A percentile compares a stretch with the other conserved stretches of the same genome.
These are phyloP conservation scores for Nephotettix cincticeps DNA, from an alignment of 1,140 invertebrate genomes.

Conservation along the genomic window DNA sequence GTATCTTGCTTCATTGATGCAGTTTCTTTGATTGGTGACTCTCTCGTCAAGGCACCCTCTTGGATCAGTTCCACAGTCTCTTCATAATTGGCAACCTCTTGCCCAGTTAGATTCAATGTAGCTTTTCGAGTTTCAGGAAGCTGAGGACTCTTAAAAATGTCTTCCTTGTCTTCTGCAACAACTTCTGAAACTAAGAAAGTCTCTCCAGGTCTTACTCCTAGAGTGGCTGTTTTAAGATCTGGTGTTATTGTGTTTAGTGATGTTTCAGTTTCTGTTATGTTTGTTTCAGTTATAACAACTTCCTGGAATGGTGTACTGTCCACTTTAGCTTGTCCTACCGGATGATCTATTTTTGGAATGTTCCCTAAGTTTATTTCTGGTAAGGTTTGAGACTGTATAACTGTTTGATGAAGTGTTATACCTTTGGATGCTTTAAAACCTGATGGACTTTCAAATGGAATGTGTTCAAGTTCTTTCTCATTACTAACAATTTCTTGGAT, in stretches of 20 bases:
- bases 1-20: slow-evolving; percentile 44
- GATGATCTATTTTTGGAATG: slow-evolving; percentile 46
- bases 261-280: slow-evolving; percentile 46
- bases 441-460: slow-evolving; percentile 44
- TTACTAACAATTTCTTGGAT: slow-evolving; percentile 54
- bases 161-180: slow-evolving; percentile 51
- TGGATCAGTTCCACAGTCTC: slow-evolving; percentile 40
- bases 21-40: slow-evolving; percentile 36
- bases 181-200: slow-evolving; percentile 51
- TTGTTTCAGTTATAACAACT: slow-evolving; percentile 48
- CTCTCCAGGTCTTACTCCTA: slow-evolving; percentile 52
- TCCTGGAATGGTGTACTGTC: slow-evolving; percentile 54
- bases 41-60: slow-evolving; percentile 36
- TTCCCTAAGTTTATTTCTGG: slow-evolving; percentile 49
- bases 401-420: slow-evolving; percentile 52
- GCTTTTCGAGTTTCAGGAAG: slow-evolving; percentile 39
- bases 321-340: slow-evolving; percentile 51
- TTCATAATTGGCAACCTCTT: slow-evolving; percentile 42
- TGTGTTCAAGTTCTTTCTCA: slow-evolving; percentile 55
- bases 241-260: slow-evolving; percentile 50
- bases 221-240: slow-evolving; percentile 49
- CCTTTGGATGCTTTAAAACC: slow-evolving; percentile 47
- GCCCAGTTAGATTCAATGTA: slow-evolving; percentile 44
- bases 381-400: slow-evolving; percentile 53
- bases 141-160: slow-evolving; percentile 27